These are phyloP conservation scores for Patella caerulea DNA, from an alignment of 2,888 invertebrate genomes.

Conservation along the genomic window DNA sequence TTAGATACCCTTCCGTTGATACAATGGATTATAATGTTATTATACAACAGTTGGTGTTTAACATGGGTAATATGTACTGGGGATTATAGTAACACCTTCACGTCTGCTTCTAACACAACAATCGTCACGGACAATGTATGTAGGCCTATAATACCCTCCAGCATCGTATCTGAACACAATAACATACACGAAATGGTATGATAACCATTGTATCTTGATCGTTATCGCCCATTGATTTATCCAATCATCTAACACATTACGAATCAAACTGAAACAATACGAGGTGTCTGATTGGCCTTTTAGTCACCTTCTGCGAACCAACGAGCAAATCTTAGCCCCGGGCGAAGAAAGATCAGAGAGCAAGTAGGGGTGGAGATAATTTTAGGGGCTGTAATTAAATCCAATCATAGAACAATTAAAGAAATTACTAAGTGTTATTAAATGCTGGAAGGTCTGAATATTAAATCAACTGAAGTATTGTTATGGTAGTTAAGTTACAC, in stretches of 20 bases:
- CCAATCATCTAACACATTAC: slow-evolving; percentile 7
- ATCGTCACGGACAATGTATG: neutral
- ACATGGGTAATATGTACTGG: neutral
- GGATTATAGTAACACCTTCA: neutral
- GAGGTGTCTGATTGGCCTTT: neutral
- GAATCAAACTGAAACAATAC: neutral
- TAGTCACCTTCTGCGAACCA: slow-evolving; percentile 6
- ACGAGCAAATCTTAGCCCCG: neutral
- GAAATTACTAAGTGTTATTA: neutral
- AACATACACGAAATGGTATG: slow-evolving; percentile 1
- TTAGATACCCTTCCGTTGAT: too few species aligned
- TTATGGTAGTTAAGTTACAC: too few species aligned
- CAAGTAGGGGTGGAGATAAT: slow-evolving; percentile 2
- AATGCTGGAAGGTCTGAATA: neutral
- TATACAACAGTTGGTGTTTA: slow-evolving; percentile 5
- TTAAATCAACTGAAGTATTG: too few species aligned
- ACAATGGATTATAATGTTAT: neutral
- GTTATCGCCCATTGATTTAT: slow-evolving; percentile 5
- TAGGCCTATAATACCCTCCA: neutral
- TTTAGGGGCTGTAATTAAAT: neutral
- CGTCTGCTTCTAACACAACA: slow-evolving; percentile 1
- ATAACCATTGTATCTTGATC: neutral
- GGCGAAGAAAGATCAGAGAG: slow-evolving; percentile 7
- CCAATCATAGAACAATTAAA: neutral
- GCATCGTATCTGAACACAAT: neutral